Evolutionary conservation across 1,140 invertebrate genomes (phyloP), one percentile per base, ranked within the genome.

Genomic region (Drosophila sp.): DNA sequence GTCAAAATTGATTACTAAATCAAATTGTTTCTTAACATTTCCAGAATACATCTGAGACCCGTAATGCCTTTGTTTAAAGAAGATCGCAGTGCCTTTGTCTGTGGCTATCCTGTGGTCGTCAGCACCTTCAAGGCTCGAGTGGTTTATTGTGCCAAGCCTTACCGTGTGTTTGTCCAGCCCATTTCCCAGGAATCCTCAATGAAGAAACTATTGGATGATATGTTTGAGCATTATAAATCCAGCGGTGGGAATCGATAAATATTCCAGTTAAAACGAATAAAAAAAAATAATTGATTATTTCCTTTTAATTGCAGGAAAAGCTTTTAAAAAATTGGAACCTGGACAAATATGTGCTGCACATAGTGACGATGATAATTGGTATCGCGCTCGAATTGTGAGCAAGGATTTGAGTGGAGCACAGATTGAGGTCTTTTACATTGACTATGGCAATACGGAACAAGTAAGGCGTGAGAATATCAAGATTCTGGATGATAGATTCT

Each of bases 371-470:
- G 93, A 91, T 2, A 95, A 95, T 79, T 96, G 94, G 95, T 97
- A 95, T 79, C 93, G 95, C 61, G 95, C 94, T 11, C 93, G 94
- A 70, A 93, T 96, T 11, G 35, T 93, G 4, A 91, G 90, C 27
- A 78, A 93, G 3, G 87, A 92, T 47, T 92, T 92, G 11, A 78
- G 91, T 92, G n/a, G 55, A 10, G 30, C 63, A 0, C 58, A 63
- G 7, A 92, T 94, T 2, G 93, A 93, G 66, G 94, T 97, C 0
- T 92, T 94, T 7, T 97, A 95, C 90, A 91, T 96, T 3, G 96
- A 97, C 90, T 97, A 96, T 91, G 96, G 96, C 7, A 96, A 97
- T 90, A 93, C 93, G 30, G 95, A 96, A 91, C 92, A 86, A 29
- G 90, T 96, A 0, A 50, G 92, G 1, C 90, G 92, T 3, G 70